Evolutionary conservation across 2,113 vertebrate species (phyloP).

Genomic region (Campylomormyrus tamandua): DNA sequence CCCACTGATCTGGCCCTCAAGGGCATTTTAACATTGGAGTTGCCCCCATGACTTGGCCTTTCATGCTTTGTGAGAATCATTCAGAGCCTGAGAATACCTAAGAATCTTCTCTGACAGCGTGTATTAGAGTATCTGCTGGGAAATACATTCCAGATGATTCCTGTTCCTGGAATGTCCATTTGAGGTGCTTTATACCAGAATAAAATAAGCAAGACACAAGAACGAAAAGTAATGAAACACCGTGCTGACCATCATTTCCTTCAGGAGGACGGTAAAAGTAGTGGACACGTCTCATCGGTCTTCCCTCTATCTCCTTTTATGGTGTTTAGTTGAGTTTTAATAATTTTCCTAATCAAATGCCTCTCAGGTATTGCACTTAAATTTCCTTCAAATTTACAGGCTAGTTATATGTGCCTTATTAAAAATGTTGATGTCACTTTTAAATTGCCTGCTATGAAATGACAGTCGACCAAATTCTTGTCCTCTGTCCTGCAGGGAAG

Average conservation of each 20-base stretch:
- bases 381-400: neutral
- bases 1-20: slow-evolving; percentile 1
- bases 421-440: neutral
- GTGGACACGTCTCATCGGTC: neutral
- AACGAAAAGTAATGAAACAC: neutral
- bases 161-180: neutral
- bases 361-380: neutral
- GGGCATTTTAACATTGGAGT: neutral
- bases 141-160: neutral
- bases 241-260: neutral
- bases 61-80: neutral
- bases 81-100: neutral
- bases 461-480: neutral
- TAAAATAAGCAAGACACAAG: neutral
- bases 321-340: neutral
- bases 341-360: neutral
- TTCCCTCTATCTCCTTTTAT: neutral
- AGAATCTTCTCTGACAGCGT: neutral
- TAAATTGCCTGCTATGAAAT: neutral
- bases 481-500: neutral
- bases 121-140: neutral
- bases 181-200: neutral
- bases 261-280: neutral
- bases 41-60: neutral
- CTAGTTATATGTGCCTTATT: no score